Evolutionary conservation across 2,888 invertebrate species (phyloP), one percentile per base, ranked within the genome.

Genomic region (Troides helena): DNA sequence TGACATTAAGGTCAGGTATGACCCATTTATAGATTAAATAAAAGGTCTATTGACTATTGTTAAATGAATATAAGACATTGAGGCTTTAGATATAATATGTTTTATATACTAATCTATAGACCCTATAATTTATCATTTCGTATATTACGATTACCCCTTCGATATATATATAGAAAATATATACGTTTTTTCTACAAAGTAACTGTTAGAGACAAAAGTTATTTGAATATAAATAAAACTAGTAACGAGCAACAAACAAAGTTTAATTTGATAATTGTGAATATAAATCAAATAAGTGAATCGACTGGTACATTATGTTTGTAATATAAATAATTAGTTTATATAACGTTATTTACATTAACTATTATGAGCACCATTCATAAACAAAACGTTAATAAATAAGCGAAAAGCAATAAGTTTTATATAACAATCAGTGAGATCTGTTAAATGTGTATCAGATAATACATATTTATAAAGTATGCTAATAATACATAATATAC

Each of bases 241-340:
- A 46, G 2, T 69, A 74, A 73, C 74, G 77, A 82, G 85, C 85
- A 86, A 88, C 85, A 86, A 88, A 88, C 81, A 86, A 58, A 85
- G 85, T 88, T 84, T 30, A 30, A 83, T 85, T 87, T 86, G 79
- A 85, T 85, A 85, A 82, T 83, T 83, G 80, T 82, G 83, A 80
- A 82, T 79, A 82, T 79, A 78, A 82, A 80, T 80, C 79, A 80
- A 80, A 77, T 82, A 73, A 80, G 77, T 76, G 72, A 75, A 71
- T 73, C 78, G 78, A 80, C 76, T 79, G 78, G 74, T 78, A 76
- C 76, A 74, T 71, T 72, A 77, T 65, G 74, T 76, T 73, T 74
- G 74, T 73, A 74, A 74, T 65, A 74, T 72, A 76, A 77, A 76
- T 77, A 79, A 78, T 75, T 77, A 77, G 70, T 73, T 76, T 73